Evolutionary conservation across 1,140 invertebrate species (phyloP), one percentile per base, ranked within the genome.

Genomic region (Euura saliciscinereae): DNA sequence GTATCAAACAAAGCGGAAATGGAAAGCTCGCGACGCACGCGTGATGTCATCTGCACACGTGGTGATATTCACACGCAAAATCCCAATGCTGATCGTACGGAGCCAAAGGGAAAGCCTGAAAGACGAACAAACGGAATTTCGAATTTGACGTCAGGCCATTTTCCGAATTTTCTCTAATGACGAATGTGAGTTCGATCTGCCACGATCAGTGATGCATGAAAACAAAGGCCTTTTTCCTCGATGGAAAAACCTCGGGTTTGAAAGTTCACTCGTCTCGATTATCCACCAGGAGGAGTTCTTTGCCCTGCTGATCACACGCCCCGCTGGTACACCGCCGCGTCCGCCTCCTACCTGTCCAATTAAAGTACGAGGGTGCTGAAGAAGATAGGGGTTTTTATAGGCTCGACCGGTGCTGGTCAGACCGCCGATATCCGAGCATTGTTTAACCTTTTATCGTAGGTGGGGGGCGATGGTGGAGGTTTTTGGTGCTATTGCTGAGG

Each of bases 301-400:
- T 11, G 3, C 51, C 10, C 6, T 59, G 51, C 51, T 59, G 51
- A 59, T 59, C 51, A 59, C 51, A 59, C 51, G 51, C 51, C 13
- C 51, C 51, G 51, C 51, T 59, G 51, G 8, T 59, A 59, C 51
- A n/a, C 51, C 0, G 51, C 51, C 51, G 6, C 51, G 51, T n/a
- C 13, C 51, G 13, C 8, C 28, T 28, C 28, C 51, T 59, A 59
- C 51, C 51, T 59, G 51, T 59, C 51, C 51, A 59, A 59, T 59
- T 59, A 59, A 59, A 59, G 51, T 59, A 59, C 51, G 5, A 59
- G 51, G 51, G 51, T 59, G 51, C 51, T 59, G 5, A 59, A 59
- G 3, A 59, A 59, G 51, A 59, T 59, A 59, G 51, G 6, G 51
- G 3, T 59, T 59, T 59, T 59, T 59, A 59, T n/a, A n/a, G 51